phyloP scores from a whole-genome alignment of 2,888 invertebrate species.

The Agrochola lychnidis region DNA sequence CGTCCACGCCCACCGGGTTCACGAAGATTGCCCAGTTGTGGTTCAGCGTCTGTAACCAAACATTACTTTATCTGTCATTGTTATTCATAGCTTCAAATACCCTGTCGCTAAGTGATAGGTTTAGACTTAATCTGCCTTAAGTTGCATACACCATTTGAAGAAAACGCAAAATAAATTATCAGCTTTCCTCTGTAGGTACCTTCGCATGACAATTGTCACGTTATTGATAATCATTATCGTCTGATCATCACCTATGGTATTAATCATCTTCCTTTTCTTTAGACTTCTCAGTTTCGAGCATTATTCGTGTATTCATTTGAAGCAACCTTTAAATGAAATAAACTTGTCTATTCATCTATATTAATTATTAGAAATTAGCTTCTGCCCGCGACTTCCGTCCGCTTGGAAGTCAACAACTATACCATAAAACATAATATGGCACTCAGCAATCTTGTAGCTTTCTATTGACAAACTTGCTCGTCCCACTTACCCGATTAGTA shows the following conservation, averaged over 20 bases:
- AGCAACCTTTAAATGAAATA: neutral
- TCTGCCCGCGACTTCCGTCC: neutral
- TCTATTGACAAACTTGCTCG: neutral
- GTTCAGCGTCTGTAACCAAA: constrained; percentile 91
- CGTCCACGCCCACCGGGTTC: constrained; percentile 97
- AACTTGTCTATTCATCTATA: neutral
- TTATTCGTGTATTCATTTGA: neutral
- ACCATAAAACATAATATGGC: neutral
- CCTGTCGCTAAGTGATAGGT: neutral
- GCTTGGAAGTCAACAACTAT: neutral
- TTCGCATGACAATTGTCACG: neutral
- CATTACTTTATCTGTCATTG: neutral
- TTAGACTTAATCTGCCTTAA: neutral
- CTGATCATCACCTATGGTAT: neutral
- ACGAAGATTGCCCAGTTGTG: constrained; percentile 98
- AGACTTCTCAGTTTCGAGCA: neutral
- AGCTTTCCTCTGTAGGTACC: neutral
- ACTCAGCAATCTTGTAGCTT: neutral
- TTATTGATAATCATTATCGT: neutral
- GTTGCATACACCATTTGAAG: neutral
- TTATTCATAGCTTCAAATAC: neutral
- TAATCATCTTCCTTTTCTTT: neutral
- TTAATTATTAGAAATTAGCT: neutral
- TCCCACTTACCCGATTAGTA: constrained; percentile 92
- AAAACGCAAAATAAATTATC: neutral